Evolutionary conservation across 2,888 invertebrate genomes (phyloP).

Genomic region (Linyphia triangularis): DNA sequence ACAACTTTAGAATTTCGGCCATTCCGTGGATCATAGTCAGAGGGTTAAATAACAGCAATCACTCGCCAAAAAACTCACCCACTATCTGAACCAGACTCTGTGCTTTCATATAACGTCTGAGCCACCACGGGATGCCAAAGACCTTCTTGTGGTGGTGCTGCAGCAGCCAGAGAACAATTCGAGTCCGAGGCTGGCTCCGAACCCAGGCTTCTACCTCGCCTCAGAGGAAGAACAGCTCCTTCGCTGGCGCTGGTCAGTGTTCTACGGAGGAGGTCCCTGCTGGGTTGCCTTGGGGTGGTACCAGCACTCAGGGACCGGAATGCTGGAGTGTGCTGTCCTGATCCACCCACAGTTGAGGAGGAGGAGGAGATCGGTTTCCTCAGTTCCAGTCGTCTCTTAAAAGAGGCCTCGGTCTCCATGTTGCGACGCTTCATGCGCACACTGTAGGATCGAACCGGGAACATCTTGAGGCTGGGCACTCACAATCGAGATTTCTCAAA

Average conservation of each 20-base stretch:
- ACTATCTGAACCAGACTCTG: slow-evolving; percentile 62
- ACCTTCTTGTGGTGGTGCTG: background rate
- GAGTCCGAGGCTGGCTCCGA: slow-evolving; percentile 41
- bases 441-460: slow-evolving; percentile 77
- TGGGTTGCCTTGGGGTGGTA: slow-evolving; percentile 54
- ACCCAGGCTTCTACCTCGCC: slow-evolving; percentile 37
- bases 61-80: slow-evolving; percentile 39
- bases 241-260: slow-evolving; percentile 71
- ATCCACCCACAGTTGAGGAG: slow-evolving; percentile 37
- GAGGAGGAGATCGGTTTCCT: slow-evolving; percentile 52
- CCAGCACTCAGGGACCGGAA: slow-evolving; percentile 67
- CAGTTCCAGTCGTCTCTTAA: slow-evolving; percentile 73
- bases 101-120: slow-evolving; percentile 62
- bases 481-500: no score
- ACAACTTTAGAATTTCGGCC: no score
- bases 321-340: slow-evolving; percentile 48
- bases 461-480: slow-evolving; percentile 60
- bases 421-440: slow-evolving; percentile 76
- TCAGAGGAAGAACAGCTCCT: slow-evolving; percentile 32
- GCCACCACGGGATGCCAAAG: slow-evolving; percentile 30
- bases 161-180: slow-evolving; percentile 12
- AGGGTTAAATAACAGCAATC: no score
- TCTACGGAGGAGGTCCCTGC: slow-evolving; percentile 14
- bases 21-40: no score
- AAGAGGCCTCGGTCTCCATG: slow-evolving; percentile 76